Conservation (phyloP, 2,888 invertebrate genomes). For the Cantharis flavilabris region DNA sequence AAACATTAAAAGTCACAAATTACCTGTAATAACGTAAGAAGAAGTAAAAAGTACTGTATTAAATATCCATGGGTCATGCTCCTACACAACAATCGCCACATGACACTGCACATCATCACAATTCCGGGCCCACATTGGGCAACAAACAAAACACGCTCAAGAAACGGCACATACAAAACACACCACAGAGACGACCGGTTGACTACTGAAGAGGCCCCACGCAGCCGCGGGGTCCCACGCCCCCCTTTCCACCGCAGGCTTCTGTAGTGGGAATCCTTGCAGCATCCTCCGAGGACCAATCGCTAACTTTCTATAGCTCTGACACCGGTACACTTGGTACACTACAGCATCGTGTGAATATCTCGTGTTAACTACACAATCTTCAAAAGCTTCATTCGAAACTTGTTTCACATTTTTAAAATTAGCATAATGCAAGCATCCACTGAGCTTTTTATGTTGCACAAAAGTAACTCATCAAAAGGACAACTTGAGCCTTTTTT, state of each 20-base stretch:
- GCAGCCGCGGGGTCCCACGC: slow-evolving; percentile 51
- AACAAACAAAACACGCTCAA: slow-evolving; percentile 25
- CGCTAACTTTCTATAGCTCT: slow-evolving; percentile 27
- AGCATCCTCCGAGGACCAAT: slow-evolving; percentile 54
- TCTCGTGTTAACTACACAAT: neutral
- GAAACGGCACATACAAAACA: slow-evolving; percentile 36
- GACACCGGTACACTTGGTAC: neutral
- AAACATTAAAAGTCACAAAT: slow-evolving; percentile 28
- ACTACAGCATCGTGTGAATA: neutral
- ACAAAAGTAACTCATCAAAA: neutral
- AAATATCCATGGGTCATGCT: slow-evolving; percentile 60
- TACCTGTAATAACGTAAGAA: slow-evolving; percentile 57
- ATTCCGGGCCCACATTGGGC: slow-evolving; percentile 44
- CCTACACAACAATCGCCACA: slow-evolving; percentile 59
- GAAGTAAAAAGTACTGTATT: slow-evolving; percentile 56
- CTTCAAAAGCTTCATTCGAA: neutral
- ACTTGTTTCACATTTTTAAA: neutral
- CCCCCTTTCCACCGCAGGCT: slow-evolving; percentile 45
- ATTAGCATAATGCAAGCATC: neutral
- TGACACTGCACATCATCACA: slow-evolving; percentile 58
- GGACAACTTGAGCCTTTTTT: neutral
- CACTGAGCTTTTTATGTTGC: neutral
- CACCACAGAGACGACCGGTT: slow-evolving; percentile 47
- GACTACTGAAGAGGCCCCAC: slow-evolving; percentile 53
- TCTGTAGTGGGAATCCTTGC: slow-evolving; percentile 41